These are phyloP conservation scores for Melanotaenia parkinsoni DNA, from an alignment of 2,797 vertebrate species.

Conservation along the genomic window DNA sequence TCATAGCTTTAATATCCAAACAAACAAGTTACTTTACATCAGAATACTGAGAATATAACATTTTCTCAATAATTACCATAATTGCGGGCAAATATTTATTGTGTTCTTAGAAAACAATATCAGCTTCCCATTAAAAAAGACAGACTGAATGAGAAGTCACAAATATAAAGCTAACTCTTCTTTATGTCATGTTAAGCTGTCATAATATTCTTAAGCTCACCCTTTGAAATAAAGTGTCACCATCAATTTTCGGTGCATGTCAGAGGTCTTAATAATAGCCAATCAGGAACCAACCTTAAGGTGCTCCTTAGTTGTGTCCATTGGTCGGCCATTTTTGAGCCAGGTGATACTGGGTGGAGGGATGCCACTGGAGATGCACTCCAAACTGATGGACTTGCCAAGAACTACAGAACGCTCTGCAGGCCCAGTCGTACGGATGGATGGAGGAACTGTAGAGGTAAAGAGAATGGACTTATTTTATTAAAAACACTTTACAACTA, in stretches of 20 bases:
- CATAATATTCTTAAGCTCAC: neutral
- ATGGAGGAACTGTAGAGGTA: conserved; percentile 88
- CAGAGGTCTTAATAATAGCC: neutral
- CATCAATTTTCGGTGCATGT: neutral
- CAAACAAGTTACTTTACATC: no score
- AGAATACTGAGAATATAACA: no score
- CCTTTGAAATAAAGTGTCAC: neutral
- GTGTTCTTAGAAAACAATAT: neutral
- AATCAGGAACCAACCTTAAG: conserved; percentile 81
- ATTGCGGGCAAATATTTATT: no score
- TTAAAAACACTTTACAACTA: conserved; percentile 6
- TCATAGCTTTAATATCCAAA: neutral
- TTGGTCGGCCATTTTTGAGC: conserved; percentile 92
- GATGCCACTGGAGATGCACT: conserved; percentile 91
- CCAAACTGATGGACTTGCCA: conserved; percentile 84
- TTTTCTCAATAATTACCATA: no score
- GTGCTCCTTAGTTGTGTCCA: conserved; percentile 88
- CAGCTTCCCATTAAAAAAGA: neutral
- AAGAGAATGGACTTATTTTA: conserved; percentile 2
- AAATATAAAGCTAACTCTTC: neutral
- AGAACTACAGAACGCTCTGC: conserved; percentile 88
- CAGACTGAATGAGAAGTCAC: neutral
- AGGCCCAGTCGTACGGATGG: conserved; percentile 86
- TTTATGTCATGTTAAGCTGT: neutral
- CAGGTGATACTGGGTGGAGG: conserved; percentile 93